Conservation (phyloP, 2,113 vertebrate species). For the Pomatostomus ruficeps region DNA sequence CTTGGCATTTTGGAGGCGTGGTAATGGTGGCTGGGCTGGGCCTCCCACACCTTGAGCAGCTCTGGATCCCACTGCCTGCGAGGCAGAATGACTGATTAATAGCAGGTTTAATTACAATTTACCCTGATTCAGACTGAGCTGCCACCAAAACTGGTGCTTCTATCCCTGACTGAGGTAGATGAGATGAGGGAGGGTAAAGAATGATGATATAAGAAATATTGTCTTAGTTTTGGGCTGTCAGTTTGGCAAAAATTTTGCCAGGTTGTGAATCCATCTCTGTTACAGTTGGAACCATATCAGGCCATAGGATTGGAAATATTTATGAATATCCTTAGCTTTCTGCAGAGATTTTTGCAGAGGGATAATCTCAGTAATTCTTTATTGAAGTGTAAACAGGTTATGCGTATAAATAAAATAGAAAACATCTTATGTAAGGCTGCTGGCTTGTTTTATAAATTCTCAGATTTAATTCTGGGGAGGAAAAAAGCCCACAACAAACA, state of each 20-base stretch:
- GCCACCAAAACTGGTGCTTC: not conserved
- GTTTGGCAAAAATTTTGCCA: not conserved
- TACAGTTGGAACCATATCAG: not conserved
- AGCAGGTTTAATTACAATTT: not conserved
- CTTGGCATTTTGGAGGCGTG: not conserved
- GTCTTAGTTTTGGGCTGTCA: not conserved
- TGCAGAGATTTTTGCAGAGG: not conserved
- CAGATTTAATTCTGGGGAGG: not conserved
- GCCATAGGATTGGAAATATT: not conserved
- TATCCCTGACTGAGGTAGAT: not conserved
- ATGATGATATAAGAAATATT: not conserved
- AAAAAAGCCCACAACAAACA: not conserved
- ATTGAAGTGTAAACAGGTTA: not conserved
- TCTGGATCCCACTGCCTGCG: not conserved
- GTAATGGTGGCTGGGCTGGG: not conserved
- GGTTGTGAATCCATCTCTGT: not conserved
- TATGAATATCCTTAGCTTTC: not conserved
- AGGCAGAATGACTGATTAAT: not conserved
- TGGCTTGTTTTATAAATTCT: not conserved
- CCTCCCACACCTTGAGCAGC: not conserved
- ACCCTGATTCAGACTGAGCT: not conserved
- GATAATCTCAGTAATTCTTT: not conserved
- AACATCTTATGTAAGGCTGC: not conserved
- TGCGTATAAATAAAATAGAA: not conserved
- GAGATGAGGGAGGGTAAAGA: not conserved